Evolutionary conservation across 2,888 invertebrate genomes (phyloP), one percentile per base, ranked within the genome.

Genomic region (Onchidella celtica): DNA sequence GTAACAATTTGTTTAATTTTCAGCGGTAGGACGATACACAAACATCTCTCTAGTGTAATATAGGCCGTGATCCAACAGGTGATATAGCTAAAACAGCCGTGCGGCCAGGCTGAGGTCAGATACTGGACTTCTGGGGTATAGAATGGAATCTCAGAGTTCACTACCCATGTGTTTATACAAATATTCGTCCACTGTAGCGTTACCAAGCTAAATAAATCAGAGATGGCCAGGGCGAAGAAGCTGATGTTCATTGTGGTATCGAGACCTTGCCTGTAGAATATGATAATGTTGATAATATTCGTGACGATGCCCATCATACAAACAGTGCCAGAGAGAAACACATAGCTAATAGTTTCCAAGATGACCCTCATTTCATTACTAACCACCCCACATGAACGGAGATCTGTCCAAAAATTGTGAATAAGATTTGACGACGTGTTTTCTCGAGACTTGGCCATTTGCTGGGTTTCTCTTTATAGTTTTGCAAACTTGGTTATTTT

Each of bases 181-280:
- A 66, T 27, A 32, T 14, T 29, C 11, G 27, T 24, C 66, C 66
- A 66, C 29, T 24, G 3, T 11, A 17, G 32, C 9, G 72, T 57
- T 6, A 72, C 17, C 29, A 72, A 32, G 32, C 72, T 55, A 47
- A 32, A 57, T 9, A 55, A 17, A 29, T 72, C 72, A 34, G 72
- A 72, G 29, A 72, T 32, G 55, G 72, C 72, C 72, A 72, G 57
- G 4, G 11, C 29, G 32, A 72, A 57, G 32, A 72, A 72, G 57
- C 72, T 72, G 72, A 72, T 72, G 57, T 72, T 72, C 55, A 57
- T 57, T 9, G 72, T 72, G 32, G 32, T 72, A n/a, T 29, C 4
- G 55, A 72, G 55, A 3, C 72, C 72, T 32, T 72, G 72, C 29
- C 57, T 72, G 57, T 29, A 72, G 32, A 72, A 72, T 9, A 72